Conservation (phyloP, 2,113 vertebrate species). For the Hiodon alosoides region DNA sequence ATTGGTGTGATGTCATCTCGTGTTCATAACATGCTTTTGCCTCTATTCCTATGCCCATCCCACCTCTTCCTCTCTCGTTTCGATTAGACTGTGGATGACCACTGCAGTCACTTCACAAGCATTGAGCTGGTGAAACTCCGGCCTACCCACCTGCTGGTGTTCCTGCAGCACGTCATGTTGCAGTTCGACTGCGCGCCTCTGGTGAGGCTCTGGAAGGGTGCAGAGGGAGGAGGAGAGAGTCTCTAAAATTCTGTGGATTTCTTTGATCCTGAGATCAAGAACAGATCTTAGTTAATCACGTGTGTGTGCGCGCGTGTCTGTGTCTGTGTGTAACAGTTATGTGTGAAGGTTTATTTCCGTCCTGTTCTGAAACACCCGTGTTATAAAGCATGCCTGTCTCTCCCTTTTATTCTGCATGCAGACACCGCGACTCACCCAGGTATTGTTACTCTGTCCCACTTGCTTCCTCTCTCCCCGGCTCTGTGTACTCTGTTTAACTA, state of each 20-base stretch:
- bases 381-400: constrained; percentile 29
- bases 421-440: constrained; percentile 43
- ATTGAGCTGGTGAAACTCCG: constrained; percentile 67
- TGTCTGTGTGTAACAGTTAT: constrained; percentile 2
- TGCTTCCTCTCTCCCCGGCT: not conserved
- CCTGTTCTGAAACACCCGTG: no score
- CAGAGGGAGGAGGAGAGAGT: no score
- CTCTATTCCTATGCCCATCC: not conserved
- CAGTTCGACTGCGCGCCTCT: constrained; percentile 80
- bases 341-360: no score
- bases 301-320: not conserved
- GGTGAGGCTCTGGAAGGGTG: constrained; percentile 55
- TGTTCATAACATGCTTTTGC: no score
- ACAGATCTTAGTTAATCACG: no score
- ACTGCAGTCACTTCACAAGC: constrained; percentile 65
- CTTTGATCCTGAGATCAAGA: no score
- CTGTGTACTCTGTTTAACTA: not conserved
- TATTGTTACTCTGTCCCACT: constrained; percentile 30
- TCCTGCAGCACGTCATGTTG: constrained; percentile 79
- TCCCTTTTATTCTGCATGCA: constrained; percentile 43
- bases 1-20: not conserved
- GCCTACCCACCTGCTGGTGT: constrained; percentile 77
- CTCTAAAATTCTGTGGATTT: no score
- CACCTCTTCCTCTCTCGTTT: not conserved
- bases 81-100: constrained; percentile 63